phyloP scores from a whole-genome alignment of 2,888 invertebrate genomes.

The Incurvaria masculella region DNA sequence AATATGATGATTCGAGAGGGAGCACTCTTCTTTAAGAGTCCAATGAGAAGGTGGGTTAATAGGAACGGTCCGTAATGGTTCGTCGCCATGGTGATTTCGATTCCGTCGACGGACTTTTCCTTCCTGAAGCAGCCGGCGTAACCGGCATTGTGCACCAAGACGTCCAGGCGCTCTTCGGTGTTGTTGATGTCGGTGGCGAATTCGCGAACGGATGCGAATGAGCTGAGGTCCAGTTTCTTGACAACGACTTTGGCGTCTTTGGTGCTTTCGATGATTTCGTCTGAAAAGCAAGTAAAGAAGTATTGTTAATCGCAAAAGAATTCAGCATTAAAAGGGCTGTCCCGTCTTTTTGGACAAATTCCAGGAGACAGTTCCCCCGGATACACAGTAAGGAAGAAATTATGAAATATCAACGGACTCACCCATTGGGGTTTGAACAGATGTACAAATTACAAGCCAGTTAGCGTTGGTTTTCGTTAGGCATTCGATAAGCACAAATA shows the following conservation, averaged over 20 bases:
- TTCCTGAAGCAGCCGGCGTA: slow-evolving; percentile 69
- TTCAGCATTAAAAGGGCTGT: too few relatives aligned
- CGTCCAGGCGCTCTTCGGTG: slow-evolving; percentile 71
- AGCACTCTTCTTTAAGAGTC: slow-evolving; percentile 70
- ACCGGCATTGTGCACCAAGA: slow-evolving; percentile 88
- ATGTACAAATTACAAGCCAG: too few relatives aligned
- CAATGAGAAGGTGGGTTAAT: slow-evolving; percentile 84
- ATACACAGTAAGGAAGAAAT: slow-evolving; percentile 9
- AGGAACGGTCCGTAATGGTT: slow-evolving; percentile 95
- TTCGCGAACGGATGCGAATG: slow-evolving; percentile 72
- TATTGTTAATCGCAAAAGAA: too few relatives aligned
- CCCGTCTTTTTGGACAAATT: too few relatives aligned
- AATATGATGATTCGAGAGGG: slow-evolving; percentile 79
- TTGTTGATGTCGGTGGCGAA: slow-evolving; percentile 80
- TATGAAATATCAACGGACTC: slow-evolving; percentile 1
- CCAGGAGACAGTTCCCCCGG: too few relatives aligned
- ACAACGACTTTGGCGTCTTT: slow-evolving; percentile 69
- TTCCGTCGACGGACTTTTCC: slow-evolving; percentile 71
- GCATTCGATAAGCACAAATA: too few relatives aligned
- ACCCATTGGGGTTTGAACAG: background rate
- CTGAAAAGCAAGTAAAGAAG: slow-evolving; percentile 58
- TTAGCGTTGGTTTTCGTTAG: too few relatives aligned
- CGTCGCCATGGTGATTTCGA: slow-evolving; percentile 89
- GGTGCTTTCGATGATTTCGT: slow-evolving; percentile 65
- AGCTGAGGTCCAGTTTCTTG: slow-evolving; percentile 74